phyloP scores from a whole-genome alignment of 2,888 invertebrate species.

The Cheilosia grossa region DNA sequence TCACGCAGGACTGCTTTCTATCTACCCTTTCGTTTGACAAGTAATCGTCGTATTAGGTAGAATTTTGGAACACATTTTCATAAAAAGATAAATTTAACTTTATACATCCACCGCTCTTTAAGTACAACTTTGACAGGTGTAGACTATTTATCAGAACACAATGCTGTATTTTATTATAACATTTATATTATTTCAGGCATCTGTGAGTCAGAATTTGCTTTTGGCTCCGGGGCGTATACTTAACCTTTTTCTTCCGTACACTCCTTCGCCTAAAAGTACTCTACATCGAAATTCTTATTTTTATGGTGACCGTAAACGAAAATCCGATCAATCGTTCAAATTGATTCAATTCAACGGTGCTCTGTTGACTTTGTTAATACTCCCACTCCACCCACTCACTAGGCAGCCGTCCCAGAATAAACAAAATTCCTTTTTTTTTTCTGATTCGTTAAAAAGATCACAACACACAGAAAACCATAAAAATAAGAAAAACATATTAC shows the following conservation, averaged over 20 bases:
- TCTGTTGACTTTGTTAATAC: background rate
- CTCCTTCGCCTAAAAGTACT: constrained; percentile 30
- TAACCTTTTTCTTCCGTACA: background rate
- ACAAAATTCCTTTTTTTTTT: constrained; percentile 30
- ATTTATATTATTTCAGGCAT: no score
- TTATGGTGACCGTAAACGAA: background rate
- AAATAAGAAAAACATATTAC: constrained; percentile 19
- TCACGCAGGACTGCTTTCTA: no score
- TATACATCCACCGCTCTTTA: no score
- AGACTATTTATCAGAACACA: no score
- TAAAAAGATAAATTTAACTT: no score
- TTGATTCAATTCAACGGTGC: constrained; percentile 4
- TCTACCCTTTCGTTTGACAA: no score
- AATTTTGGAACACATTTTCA: no score
- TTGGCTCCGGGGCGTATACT: constrained; percentile 25
- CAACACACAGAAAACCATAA: constrained; percentile 35
- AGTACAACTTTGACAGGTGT: no score
- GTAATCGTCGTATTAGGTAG: no score
- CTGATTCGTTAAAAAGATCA: constrained; percentile 27
- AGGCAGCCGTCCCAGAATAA: constrained; percentile 40
- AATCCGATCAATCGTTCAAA: background rate
- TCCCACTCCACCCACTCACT: constrained; percentile 19
- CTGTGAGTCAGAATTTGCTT: no score
- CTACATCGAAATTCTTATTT: background rate
- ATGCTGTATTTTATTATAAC: no score